Evolutionary conservation across 2,888 invertebrate genomes (phyloP), one percentile per base, ranked within the genome.

Genomic region (Abscondita cerata): DNA sequence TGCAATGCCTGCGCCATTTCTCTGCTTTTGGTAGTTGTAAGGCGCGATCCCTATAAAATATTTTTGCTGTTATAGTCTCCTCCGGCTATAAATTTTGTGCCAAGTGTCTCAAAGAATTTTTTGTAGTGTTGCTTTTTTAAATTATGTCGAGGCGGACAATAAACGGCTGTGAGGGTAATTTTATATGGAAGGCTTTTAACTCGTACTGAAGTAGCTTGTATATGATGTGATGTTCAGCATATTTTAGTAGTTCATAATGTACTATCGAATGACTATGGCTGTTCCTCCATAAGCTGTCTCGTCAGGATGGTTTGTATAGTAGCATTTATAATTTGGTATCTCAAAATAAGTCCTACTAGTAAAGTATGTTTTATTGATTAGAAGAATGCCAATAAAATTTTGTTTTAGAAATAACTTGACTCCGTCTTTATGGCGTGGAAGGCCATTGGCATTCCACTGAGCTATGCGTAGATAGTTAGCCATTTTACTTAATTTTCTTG

Each of bases 281-380:
- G 5, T n/a, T 11, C 6, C n/a, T n/a, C 36, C 36, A 36, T 47
- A 38, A 25, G 55, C 55, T n/a, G n/a, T 36, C n/a, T 16, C 19
- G n/a, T 55, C 36, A 5, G 48, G 55, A 31, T 55, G 47, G n/a
- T 1, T 36, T 36, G 48, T 47, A 34, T 54, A 15, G 47, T 46
- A 54, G 1, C 44, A 18, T n/a, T n/a, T 9, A 12, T 53, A 40
- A 9, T 16, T 31, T 38, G 53, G 1, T 12, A 53, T 1, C 1
- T 25, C 41, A 15, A 53, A 16, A 12, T 53, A 53, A 53, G 34
- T 52, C 13, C 40, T 52, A 12, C 18, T 53, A 41, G 36, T 54
- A 31, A 54, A 54, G 13, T 34, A 36, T 34, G 54, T 54, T 16
- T 54, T 46, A 8, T 33, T 46, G 16, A 54, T 36, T 33, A 44